Evolutionary conservation across 2,797 vertebrate genomes (phyloP).

Genomic region (Austrolebias charrua): DNA sequence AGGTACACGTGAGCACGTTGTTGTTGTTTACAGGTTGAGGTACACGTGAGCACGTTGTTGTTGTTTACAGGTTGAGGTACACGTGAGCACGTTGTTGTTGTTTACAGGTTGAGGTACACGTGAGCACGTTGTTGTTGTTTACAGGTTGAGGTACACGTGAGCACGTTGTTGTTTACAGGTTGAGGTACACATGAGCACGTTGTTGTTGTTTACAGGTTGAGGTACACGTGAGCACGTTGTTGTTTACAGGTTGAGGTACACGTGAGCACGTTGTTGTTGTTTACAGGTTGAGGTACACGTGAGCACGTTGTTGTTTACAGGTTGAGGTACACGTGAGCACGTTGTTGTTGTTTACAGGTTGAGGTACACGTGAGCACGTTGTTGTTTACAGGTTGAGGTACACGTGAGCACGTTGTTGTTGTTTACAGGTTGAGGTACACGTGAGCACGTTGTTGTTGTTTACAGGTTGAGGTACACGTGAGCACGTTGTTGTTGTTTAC

Average conservation of each 20-base stretch:
- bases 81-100: slow-evolving; percentile 16
- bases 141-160: slow-evolving; percentile 33
- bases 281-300: slow-evolving; percentile 42
- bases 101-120: slow-evolving; percentile 44
- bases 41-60: slow-evolving; percentile 15
- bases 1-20: slow-evolving; percentile 19
- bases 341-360: slow-evolving; percentile 36
- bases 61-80: slow-evolving; percentile 43
- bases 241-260: slow-evolving; percentile 45
- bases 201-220: slow-evolving; percentile 36
- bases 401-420: slow-evolving; percentile 15
- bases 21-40: slow-evolving; percentile 38
- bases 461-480: slow-evolving; percentile 37
- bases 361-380: slow-evolving; percentile 17
- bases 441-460: slow-evolving; percentile 25
- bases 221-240: slow-evolving; percentile 15
- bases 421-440: slow-evolving; percentile 46
- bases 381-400: slow-evolving; percentile 42
- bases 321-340: slow-evolving; percentile 28
- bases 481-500: slow-evolving; percentile 30
- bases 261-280: slow-evolving; percentile 21
- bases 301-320: slow-evolving; percentile 34
- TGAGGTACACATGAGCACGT: slow-evolving; percentile 24
- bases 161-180: slow-evolving; percentile 37
- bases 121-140: slow-evolving; percentile 28